A percentile compares a stretch with the other conserved stretches of the same genome.
Conservation (phyloP, 1,140 invertebrate species). For the Drosophila biarmipes region DNA sequence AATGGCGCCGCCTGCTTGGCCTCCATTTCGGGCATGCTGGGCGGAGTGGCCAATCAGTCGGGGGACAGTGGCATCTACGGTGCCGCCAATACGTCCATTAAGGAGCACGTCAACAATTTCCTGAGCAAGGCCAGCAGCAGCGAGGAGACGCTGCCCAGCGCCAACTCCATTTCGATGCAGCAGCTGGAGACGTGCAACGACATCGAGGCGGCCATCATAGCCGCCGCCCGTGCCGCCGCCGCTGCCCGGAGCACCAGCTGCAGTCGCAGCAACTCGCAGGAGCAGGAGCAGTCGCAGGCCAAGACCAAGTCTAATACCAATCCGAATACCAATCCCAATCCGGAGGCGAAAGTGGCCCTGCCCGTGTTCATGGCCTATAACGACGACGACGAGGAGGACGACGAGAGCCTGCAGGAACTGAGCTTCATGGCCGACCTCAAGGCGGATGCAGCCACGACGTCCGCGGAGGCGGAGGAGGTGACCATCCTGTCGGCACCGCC, state of each 20-base stretch:
- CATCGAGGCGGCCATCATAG: constrained; percentile 79
- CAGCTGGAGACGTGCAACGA: constrained; percentile 81
- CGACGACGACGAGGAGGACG: constrained; percentile 41
- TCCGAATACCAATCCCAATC: constrained; percentile 1
- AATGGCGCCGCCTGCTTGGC: constrained; percentile 15
- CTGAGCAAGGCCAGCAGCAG: constrained; percentile 66
- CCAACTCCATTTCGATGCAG: constrained; percentile 35
- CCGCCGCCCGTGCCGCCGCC: constrained; percentile 73
- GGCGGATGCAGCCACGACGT: constrained; percentile 2
- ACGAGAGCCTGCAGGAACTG: constrained; percentile 51
- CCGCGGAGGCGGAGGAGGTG: constrained; percentile 4
- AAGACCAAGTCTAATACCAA: constrained; percentile 1
- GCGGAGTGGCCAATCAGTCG: constrained; percentile 62
- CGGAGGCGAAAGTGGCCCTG: constrained; percentile 2
- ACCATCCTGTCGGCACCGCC: constrained; percentile 4
- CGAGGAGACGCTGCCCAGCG: constrained; percentile 31
- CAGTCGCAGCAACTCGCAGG: constrained; percentile 66
- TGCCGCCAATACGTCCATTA: constrained; percentile 57
- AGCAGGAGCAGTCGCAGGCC: constrained; percentile 35
- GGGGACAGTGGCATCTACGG: constrained; percentile 72
- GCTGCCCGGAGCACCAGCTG: constrained; percentile 58
- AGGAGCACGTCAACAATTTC: constrained; percentile 65
- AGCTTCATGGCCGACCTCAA: constrained; percentile 64
- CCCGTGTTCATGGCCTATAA: constrained; percentile 49
- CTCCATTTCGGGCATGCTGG: constrained; percentile 28